phyloP scores from a whole-genome alignment of 2,797 vertebrate species.

The Chelon labrosus region DNA sequence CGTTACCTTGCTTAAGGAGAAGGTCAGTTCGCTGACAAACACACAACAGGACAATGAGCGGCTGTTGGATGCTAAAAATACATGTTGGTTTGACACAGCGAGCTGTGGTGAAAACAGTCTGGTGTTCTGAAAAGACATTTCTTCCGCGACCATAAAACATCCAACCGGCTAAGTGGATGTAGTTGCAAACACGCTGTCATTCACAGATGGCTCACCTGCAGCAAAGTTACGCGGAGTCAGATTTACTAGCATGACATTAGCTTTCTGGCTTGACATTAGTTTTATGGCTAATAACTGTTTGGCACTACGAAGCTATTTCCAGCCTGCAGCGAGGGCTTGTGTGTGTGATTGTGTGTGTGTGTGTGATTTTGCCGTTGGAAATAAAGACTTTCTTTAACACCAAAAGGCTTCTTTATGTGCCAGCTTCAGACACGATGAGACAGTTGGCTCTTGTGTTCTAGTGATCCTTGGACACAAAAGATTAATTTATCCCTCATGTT shows the following conservation, averaged over 20 bases:
- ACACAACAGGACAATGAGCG: conserved; percentile 18
- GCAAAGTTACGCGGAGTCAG: conserved; percentile 68
- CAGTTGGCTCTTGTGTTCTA: conserved; percentile 4
- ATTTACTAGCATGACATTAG: conserved; percentile 79
- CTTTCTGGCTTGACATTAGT: conserved; percentile 70
- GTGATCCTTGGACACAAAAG: conserved; percentile 7
- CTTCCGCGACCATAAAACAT: conserved; percentile 44
- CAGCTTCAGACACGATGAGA: conserved; percentile 29
- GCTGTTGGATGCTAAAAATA: conserved; percentile 9
- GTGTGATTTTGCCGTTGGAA: conserved; percentile 3
- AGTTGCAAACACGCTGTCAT: conserved; percentile 53
- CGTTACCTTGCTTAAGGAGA: conserved; percentile 45
- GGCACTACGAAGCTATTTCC: conserved; percentile 48
- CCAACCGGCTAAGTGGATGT: conserved; percentile 51
- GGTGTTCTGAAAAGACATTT: conserved; percentile 46
- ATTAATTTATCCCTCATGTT: background rate
- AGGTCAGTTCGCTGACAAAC: conserved; percentile 50
- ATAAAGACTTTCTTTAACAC: conserved; percentile 49
- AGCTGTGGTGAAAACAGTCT: conserved; percentile 38
- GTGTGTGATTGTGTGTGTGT: conserved; percentile 4
- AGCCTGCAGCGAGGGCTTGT: background rate
- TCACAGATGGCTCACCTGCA: conserved; percentile 74
- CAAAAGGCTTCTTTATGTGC: conserved; percentile 24
- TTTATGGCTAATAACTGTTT: conserved; percentile 72
- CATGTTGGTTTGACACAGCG: conserved; percentile 22